These are phyloP conservation scores for Anorthoa munda DNA, from an alignment of 2,888 invertebrate genomes.

Conservation along the genomic window DNA sequence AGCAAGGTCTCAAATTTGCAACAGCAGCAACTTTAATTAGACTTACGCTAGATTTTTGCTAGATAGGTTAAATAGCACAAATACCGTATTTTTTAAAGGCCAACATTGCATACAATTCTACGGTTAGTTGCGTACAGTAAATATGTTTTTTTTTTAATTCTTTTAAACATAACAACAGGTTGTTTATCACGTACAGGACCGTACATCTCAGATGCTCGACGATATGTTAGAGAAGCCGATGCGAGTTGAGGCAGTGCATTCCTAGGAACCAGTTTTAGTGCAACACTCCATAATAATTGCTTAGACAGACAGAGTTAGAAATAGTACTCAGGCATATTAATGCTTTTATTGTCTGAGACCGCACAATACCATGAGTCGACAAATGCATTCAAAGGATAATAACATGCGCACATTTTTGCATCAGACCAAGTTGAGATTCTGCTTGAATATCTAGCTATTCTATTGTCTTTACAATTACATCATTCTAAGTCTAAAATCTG, in stretches of 20 bases:
- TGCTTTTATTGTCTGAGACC: conserved; percentile 45
- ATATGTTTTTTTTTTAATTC: conserved; percentile 17
- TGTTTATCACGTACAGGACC: conserved; percentile 68
- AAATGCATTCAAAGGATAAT: conserved; percentile 9
- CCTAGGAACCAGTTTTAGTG: conserved; percentile 85
- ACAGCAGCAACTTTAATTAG: conserved; percentile 3
- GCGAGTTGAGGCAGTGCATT: conserved; percentile 77
- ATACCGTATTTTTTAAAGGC: conserved; percentile 7
- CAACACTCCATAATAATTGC: conserved; percentile 61
- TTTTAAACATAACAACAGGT: conserved; percentile 67
- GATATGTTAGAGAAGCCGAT: conserved; percentile 70
- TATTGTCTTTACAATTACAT: background rate
- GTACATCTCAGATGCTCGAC: conserved; percentile 71
- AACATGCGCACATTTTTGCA: conserved; percentile 7
- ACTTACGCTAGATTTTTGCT: conserved; percentile 8
- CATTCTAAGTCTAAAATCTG: background rate
- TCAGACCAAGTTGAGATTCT: background rate
- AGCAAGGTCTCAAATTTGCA: conserved; percentile 30
- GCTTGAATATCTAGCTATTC: background rate
- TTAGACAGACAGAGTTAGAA: conserved; percentile 57
- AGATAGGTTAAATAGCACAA: background rate
- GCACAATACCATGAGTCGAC: conserved; percentile 18
- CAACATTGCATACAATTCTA: conserved; percentile 23
- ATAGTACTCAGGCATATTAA: conserved; percentile 39
- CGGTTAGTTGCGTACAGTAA: conserved; percentile 21